These are phyloP conservation scores for Mechanitis messenoides DNA, from an alignment of 2,888 invertebrate genomes.

Conservation along the genomic window DNA sequence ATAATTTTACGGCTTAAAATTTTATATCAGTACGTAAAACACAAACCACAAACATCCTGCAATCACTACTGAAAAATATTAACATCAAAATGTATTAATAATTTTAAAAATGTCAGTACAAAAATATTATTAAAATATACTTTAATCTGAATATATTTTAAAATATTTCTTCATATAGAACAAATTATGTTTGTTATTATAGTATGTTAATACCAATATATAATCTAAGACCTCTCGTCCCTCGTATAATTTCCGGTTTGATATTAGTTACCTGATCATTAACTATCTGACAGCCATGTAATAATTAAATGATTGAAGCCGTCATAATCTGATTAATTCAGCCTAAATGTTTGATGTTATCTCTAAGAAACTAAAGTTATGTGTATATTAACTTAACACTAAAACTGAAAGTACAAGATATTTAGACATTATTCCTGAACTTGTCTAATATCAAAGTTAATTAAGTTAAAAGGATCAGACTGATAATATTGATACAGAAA, in stretches of 20 bases:
- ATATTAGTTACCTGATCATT: not conserved
- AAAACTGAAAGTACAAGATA: too few relatives aligned
- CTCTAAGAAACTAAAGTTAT: not conserved
- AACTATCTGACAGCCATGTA: not conserved
- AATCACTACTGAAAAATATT: too few relatives aligned
- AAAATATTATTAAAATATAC: too few relatives aligned
- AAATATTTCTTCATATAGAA: too few relatives aligned
- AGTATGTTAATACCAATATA: not conserved
- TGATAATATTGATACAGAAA: slow-evolving; percentile 4
- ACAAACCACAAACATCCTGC: too few relatives aligned
- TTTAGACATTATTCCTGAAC: too few relatives aligned
- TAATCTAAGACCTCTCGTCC: not conserved
- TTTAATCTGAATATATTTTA: too few relatives aligned
- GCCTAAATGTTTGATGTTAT: not conserved
- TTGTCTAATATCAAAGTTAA: too few relatives aligned
- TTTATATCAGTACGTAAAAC: too few relatives aligned
- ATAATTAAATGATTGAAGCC: not conserved
- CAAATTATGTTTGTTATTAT: not conserved
- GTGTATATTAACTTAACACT: not conserved
- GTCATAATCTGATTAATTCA: slow-evolving; percentile 1
- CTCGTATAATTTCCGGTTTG: slow-evolving; percentile 2
- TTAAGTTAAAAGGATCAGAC: not conserved
- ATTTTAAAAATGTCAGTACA: too few relatives aligned
- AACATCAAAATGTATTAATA: too few relatives aligned
- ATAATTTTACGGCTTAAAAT: too few relatives aligned